Base-by-base conservation (phyloP, 2,113 vertebrate species). In the Cephalopterus ornatus region DNA sequence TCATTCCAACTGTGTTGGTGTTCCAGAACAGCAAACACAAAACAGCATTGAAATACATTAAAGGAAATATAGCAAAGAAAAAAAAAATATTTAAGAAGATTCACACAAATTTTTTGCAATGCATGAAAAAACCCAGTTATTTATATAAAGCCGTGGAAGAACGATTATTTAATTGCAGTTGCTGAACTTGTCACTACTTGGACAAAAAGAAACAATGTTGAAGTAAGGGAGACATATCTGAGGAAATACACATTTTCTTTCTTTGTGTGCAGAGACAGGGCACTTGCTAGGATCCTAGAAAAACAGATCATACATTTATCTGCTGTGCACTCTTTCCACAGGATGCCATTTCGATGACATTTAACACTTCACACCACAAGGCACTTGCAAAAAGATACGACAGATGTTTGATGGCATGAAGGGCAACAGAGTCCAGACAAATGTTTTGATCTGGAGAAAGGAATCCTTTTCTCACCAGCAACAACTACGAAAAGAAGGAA, bases 271-370 rank as follows among this genome's bases (percentile, higher is more conserved):
- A 24, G 28, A 65, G 44, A 23, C 5, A 35, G 18, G 4, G 8
- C n/a, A 37, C 15, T 83, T 88, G 32, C 14, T 33, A 86, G 35
- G 72, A 72, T 68, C 56, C 42, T 23, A 27, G 56, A 55, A 71
- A 83, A 92, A 58, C 3, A 83, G 23, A 47, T 46, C 23, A 59
- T 33, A 3, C 3, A 15, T 59, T 71, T 67, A 21, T 83, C 50
- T 84, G 33, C 70, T 80, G 18, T 84, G 8, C 30, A 14, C 4
- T 68, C 30, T 56, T 93, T 87, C 50, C 28, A 89, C 41, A 73
- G 24, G 16, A n/a, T 94, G 81, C 50, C 55, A 89, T 92, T 94
- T 95, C 81, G 87, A 46, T 84, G 68, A 44, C 37, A 53, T 93
- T 94, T 93, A 77, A 87, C 65, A 80, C 39, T 76, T 91, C n/a